Evolutionary conservation across 2,888 invertebrate species (phyloP), one percentile per base, ranked within the genome.

Genomic region (Eupithecia tripunctaria): DNA sequence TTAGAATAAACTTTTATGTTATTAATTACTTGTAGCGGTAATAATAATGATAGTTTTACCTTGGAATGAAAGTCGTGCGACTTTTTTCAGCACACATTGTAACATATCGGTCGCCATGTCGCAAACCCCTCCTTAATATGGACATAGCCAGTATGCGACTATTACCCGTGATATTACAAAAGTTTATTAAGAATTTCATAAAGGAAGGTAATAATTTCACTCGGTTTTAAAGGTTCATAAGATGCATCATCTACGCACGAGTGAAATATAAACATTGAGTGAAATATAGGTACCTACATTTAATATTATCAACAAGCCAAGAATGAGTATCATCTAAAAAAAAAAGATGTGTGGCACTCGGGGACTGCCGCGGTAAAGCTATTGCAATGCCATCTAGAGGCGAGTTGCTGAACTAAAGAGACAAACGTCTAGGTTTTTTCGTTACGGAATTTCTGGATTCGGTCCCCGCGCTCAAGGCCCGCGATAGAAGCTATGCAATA

Each of bases 171-270:
- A 73, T 76, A 79, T 77, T 76, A 79, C 70, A 76, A 77, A 79
- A 78, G 76, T 79, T 77, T 79, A 79, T 77, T 76, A 79, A 71
- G 72, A 77, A 79, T 76, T 74, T 75, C 67, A 73, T 76, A 71
- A 70, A 74, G 62, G 65, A 69, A 74, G 68, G 72, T 73, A 68
- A 74, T 76, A 71, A 73, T 74, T 75, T 73, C 62, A 68, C 41
- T 66, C 32, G 14, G 56, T 68, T 73, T 70, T 66, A 70, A 62
- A 71, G 65, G 38, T 62, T 41, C 32, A 67, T 56, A 69, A 51
- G 66, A 69, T 32, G 38, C 66, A 69, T 69, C 25, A 25, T 56
- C 25, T 29, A 66, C 64, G 51, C 21, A 59, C 29, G 8, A 32
- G 8, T 67, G 67, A 67, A 67, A 67, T 29, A 67, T 67, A 18